Evolutionary conservation across 2,888 invertebrate species (phyloP), one percentile per base, ranked within the genome.

Genomic region (Perdita meconis): DNA sequence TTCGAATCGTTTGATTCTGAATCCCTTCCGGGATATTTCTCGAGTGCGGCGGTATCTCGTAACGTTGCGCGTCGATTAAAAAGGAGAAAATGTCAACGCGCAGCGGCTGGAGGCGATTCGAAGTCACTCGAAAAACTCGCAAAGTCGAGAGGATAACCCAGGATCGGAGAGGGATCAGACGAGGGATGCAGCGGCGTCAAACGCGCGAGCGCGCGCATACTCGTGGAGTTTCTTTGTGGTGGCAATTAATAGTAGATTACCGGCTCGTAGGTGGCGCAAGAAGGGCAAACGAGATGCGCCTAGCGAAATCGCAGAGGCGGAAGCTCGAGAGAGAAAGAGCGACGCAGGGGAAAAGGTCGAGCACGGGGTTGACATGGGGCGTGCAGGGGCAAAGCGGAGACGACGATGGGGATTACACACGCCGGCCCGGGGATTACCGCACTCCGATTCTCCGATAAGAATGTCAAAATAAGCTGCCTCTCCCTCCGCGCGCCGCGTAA

Each of bases 161-260:
- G 30, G 12, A n/a, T 19, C 19, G 34, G 19, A 12, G 30, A 3
- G 12, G 16, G 42, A 16, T 51, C 61, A 60, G 24, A 51, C 13
- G 8, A 30, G 42, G 74, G 51, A 57, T 44, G 53, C 68, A 78
- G 69, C 71, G 80, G 80, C 70, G 83, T 82, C 76, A 76, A 81
- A 82, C 76, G 82, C 83, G 30, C 30, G 3, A 26, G 53, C 66
- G 55, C 30, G 30, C 76, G 78, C 78, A 80, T 75, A 79, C 83
- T 80, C 84, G 72, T 81, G 87, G 86, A 83, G 81, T 87, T 88
- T 89, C 89, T 89, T 90, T 90, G 91, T 88, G 89, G 88, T 85
- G 87, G 89, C 91, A 92, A 92, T 92, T 92, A 92, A 92, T 92
- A 90, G 90, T 88, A 91, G 90, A 92, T 92, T 91, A 92, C 86